These are phyloP conservation scores for Osmerus mordax DNA, from an alignment of 2,113 vertebrate genomes.

Conservation along the genomic window DNA sequence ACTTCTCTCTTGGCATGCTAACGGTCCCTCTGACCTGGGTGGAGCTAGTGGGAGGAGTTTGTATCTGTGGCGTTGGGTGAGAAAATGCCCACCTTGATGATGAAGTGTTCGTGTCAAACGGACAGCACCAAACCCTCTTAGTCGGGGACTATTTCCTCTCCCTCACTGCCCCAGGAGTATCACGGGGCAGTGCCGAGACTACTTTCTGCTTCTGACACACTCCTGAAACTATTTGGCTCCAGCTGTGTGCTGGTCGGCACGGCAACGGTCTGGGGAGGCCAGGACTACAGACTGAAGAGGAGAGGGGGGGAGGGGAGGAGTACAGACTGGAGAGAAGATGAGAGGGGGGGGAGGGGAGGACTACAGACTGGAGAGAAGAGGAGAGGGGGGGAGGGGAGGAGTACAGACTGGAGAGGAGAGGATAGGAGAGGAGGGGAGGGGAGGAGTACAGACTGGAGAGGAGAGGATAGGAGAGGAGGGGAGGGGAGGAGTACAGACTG, in stretches of 20 bases:
- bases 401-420: neutral
- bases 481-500: neutral
- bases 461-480: no score
- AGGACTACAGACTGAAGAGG: neutral
- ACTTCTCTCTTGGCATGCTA: no score
- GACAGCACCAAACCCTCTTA: neutral
- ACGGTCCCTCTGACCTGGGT: no score
- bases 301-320: conserved; percentile 14
- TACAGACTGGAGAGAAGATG: neutral
- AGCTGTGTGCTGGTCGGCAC: conserved; percentile 41
- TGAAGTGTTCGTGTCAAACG: neutral
- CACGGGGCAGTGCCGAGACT: conserved; percentile 15
- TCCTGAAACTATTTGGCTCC: conserved; percentile 43
- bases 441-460: neutral
- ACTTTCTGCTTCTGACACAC: conserved; percentile 48
- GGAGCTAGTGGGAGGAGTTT: no score
- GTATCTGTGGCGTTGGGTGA: no score
- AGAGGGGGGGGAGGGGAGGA: conserved; percentile 15
- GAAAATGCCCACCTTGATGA: neutral
- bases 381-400: conserved; percentile 15
- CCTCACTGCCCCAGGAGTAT: neutral
- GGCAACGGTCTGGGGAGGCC: conserved; percentile 25
- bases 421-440: conserved; percentile 4
- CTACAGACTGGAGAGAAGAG: neutral
- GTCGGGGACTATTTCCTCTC: neutral